Evolutionary conservation across 2,888 invertebrate species (phyloP), one percentile per base, ranked within the genome.

Genomic region (Thecophora atra): DNA sequence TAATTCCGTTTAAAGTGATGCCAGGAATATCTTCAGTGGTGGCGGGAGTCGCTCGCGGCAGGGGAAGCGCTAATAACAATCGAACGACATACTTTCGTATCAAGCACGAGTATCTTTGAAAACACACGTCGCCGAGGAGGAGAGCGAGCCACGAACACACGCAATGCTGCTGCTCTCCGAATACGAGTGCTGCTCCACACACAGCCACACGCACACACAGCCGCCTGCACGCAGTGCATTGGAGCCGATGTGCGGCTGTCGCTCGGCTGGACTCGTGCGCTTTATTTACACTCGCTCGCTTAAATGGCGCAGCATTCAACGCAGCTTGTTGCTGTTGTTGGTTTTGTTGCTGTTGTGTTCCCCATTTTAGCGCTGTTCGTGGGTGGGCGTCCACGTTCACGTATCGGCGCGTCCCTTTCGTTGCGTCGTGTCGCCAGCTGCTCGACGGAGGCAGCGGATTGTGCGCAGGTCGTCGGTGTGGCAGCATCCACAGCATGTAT

Each of bases 391-490:
- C 70, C 63, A 44, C 70, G 19, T 42, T 19, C 24, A 68, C 58
- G 56, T 70, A 63, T 68, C 56, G 68, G 17, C 24, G 37, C 56
- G 37, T 62, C 63, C 63, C 63, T 70, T 44, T 63, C 37, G 17
- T 13, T 66, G 7, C 58, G 72, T 72, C 70, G 28, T 24, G 42
- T 19, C 26, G 26, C 26, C 58, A 64, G 44, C 58, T 65, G 51
- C 73, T 69, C 69, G 56, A 66, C 70, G 60, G 65, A 63, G 47
- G 8, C 47, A 47, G 47, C 47, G 47, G n/a, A 17, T 47, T n/a
- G 17, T n/a, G 70, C 26, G 72, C 67, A 72, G 70, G 65, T 74
- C 62, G 70, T 58, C 69, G 69, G 64, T 26, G n/a, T n/a, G n/a
- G n/a, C 63, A 30, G 64, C 64, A 64, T 64, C 64, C 47, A 24